phyloP scores from a whole-genome alignment of 2,797 vertebrate species.

The Phoeniculus purpureus region DNA sequence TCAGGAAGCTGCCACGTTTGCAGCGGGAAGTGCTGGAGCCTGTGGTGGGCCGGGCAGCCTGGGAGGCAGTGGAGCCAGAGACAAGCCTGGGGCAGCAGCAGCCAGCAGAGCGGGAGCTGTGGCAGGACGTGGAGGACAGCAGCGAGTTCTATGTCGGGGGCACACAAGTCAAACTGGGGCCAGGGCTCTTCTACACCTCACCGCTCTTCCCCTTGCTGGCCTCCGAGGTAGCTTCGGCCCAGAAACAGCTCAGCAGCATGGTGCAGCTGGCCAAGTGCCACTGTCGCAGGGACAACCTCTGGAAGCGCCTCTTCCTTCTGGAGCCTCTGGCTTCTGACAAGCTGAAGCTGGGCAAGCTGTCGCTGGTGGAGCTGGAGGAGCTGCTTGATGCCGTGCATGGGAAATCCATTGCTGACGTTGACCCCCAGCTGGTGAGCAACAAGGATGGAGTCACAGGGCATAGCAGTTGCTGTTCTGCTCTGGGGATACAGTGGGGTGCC shows the following conservation, averaged over 20 bases:
- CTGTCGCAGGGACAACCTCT: constrained; percentile 95
- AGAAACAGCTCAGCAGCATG: constrained; percentile 87
- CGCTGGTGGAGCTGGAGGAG: constrained; percentile 92
- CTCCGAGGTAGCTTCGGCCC: constrained; percentile 87
- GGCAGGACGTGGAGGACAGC: constrained; percentile 74
- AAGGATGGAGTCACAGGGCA: neutral
- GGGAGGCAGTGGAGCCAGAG: constrained; percentile 73
- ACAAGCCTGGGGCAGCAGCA: constrained; percentile 76
- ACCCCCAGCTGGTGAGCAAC: constrained; percentile 91
- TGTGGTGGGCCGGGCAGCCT: constrained; percentile 55
- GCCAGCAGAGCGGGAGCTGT: constrained; percentile 64
- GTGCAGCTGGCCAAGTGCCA: constrained; percentile 95
- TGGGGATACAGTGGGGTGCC: neutral
- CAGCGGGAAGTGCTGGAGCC: constrained; percentile 84
- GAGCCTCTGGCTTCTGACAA: constrained; percentile 93
- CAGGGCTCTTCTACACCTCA: constrained; percentile 81
- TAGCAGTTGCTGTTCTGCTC: neutral
- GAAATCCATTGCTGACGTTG: constrained; percentile 91
- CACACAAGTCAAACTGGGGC: constrained; percentile 64
- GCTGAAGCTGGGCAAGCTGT: constrained; percentile 90
- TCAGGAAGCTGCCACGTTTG: constrained; percentile 91
- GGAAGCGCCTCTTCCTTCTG: constrained; percentile 95
- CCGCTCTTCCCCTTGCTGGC: constrained; percentile 90
- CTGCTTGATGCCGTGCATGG: constrained; percentile 92
- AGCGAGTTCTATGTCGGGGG: constrained; percentile 78